Percentiles rank a stretch among this genome's conserved stretches.
Evolutionary conservation across 2,888 invertebrate genomes (phyloP).

Genomic region (Chironomus tentans): DNA sequence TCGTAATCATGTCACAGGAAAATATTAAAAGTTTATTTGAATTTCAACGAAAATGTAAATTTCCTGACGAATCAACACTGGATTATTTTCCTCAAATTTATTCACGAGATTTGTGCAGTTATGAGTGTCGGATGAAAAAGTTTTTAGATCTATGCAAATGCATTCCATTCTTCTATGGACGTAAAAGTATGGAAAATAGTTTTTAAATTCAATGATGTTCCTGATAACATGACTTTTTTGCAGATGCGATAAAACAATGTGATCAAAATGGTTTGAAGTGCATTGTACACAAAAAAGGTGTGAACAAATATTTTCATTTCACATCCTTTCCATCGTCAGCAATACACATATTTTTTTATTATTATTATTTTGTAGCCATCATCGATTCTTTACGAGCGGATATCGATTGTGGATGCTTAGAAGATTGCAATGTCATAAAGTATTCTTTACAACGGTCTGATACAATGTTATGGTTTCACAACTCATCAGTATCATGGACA

Average conservation of each 20-base stretch:
- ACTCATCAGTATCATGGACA: conserved; percentile 34
- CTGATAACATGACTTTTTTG: not conserved
- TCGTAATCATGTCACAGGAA: conserved; percentile 26
- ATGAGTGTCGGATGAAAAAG: conserved; percentile 29
- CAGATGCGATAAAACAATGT: conserved; percentile 29
- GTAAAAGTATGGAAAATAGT: not conserved
- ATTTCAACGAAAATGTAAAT: conserved; percentile 29
- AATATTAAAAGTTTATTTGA: conserved; percentile 27
- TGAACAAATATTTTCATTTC: conserved; percentile 1
- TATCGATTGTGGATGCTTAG: conserved; percentile 27
- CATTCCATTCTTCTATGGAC: conserved; percentile 30
- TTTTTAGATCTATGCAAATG: conserved; percentile 29
- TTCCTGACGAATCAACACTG: conserved; percentile 29
- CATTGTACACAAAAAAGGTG: conserved; percentile 32
- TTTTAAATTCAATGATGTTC: not conserved
- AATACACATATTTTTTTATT: not conserved
- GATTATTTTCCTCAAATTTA: conserved; percentile 29
- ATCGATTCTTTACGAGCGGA: not conserved
- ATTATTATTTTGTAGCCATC: not conserved
- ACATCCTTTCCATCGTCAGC: not conserved
- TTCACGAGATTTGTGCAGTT: conserved; percentile 28
- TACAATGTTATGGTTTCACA: conserved; percentile 32
- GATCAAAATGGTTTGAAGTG: conserved; percentile 33
- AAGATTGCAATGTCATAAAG: conserved; percentile 29
- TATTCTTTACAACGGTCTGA: conserved; percentile 28